Conservation (phyloP, 2,888 invertebrate genomes). For the Tineola bisselliella region DNA sequence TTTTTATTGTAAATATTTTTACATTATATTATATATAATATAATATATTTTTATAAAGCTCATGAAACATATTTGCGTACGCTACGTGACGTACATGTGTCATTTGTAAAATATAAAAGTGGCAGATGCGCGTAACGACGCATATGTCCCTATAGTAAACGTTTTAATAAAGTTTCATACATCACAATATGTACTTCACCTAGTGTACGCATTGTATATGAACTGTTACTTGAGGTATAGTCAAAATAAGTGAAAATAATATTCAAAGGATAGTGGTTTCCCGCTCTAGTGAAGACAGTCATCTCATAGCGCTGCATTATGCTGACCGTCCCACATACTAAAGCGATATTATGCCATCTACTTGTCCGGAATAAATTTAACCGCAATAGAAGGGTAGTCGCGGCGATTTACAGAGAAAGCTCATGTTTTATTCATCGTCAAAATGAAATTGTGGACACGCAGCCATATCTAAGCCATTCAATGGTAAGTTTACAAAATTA, state of each 20-base stretch:
- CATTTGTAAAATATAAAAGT: too few species aligned
- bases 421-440: constrained; percentile 18
- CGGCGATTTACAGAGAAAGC: constrained; percentile 17
- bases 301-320: constrained; percentile 16
- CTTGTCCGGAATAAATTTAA: constrained; percentile 18
- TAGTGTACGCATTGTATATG: too few species aligned
- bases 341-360: constrained; percentile 16
- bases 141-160: too few species aligned
- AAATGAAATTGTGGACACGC: constrained; percentile 17
- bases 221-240: not conserved
- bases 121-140: too few species aligned
- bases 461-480: constrained; percentile 3
- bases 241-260: constrained; percentile 6
- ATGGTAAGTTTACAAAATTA: constrained; percentile 15
- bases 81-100: too few species aligned
- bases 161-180: too few species aligned
- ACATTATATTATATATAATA: too few species aligned
- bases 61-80: too few species aligned
- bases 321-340: constrained; percentile 14
- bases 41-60: too few species aligned
- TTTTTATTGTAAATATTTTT: too few species aligned
- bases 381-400: constrained; percentile 16
- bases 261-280: constrained; percentile 11
- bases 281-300: not conserved
- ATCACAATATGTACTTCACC: too few species aligned